Conservation (phyloP, 1,140 invertebrate species). For the Coenobita brevimanus region DNA sequence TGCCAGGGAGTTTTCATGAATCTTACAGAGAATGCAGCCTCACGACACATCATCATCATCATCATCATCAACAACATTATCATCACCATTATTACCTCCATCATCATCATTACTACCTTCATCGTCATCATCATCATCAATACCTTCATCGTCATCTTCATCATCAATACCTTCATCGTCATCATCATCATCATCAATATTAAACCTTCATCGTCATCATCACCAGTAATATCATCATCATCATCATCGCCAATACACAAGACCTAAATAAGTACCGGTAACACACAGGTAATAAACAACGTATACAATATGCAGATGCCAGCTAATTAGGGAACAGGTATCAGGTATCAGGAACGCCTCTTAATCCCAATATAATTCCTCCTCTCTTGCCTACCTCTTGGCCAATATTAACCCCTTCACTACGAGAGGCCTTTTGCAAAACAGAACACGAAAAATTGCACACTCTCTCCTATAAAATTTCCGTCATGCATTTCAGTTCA, state of each 20-base stretch:
- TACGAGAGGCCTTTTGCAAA: no score
- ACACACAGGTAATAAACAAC: background rate
- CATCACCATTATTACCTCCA: background rate
- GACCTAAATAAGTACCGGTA: no score
- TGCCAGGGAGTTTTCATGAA: background rate
- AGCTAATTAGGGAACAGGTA: no score
- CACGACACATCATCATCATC: background rate
- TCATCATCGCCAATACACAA: background rate
- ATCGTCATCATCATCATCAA: background rate
- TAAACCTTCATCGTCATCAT: background rate
- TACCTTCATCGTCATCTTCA: background rate
- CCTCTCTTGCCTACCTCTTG: no score
- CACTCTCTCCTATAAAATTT: no score
- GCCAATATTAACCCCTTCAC: no score
- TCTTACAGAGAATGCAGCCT: background rate
- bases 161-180: background rate
- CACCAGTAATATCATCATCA: background rate
- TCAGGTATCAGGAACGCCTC: no score
- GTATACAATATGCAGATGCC: no score
- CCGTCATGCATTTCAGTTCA: no score
- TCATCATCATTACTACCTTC: background rate
- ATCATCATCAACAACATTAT: background rate
- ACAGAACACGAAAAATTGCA: no score
- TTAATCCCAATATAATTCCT: no score
- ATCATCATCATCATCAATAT: background rate